Conservation (phyloP, 2,888 invertebrate genomes). For the Rapana venosa region DNA sequence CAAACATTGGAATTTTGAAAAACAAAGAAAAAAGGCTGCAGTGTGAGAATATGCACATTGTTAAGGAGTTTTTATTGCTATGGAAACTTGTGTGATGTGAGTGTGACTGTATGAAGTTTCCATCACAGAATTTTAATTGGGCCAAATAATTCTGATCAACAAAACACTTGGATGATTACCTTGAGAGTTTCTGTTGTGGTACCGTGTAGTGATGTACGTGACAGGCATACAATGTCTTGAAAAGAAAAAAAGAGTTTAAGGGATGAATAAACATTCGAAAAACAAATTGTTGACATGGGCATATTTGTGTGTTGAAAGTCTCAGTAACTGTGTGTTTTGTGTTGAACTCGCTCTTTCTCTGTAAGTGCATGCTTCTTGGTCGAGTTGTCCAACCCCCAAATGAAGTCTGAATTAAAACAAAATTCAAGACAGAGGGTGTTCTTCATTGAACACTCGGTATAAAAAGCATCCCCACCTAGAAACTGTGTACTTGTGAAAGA, state of each 20-base stretch:
- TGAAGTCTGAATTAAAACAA: too few relatives aligned
- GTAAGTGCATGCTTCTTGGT: too few relatives aligned
- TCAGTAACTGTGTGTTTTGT: not conserved
- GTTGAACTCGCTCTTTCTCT: not conserved
- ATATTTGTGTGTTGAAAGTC: not conserved
- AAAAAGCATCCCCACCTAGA: too few relatives aligned
- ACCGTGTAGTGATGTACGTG: not conserved
- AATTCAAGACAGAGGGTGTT: too few relatives aligned
- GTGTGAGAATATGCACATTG: conserved; percentile 4
- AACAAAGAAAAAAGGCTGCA: not conserved
- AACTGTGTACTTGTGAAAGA: too few relatives aligned
- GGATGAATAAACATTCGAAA: not conserved
- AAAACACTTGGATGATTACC: not conserved
- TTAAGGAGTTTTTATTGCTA: not conserved
- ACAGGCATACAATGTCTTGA: not conserved
- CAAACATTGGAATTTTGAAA: not conserved
- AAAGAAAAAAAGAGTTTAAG: not conserved
- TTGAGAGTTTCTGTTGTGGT: not conserved
- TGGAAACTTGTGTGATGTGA: not conserved
- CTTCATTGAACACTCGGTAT: too few relatives aligned
- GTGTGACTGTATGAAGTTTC: conserved; percentile 1
- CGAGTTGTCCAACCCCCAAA: too few relatives aligned
- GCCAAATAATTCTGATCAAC: not conserved
- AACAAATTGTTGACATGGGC: not conserved
- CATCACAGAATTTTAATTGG: conserved; percentile 12